Evolutionary conservation across 2,113 vertebrate species (phyloP).

Genomic region (Microcebus griseorufus): DNA sequence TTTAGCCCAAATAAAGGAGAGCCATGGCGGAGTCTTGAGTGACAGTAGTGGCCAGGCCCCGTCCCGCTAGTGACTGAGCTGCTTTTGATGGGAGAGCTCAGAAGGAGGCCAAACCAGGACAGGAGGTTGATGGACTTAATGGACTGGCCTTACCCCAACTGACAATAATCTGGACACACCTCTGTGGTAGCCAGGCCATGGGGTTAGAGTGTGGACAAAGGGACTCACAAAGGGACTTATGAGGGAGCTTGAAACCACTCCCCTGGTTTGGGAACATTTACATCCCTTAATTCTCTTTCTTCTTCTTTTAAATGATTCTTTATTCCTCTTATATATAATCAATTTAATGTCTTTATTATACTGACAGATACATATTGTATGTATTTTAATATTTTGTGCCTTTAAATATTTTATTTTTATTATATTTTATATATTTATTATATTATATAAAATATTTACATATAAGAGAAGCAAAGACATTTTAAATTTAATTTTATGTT

Average conservation of each 20-base stretch:
- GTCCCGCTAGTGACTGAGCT: no score
- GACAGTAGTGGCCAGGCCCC: no score
- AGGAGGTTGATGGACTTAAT: no score
- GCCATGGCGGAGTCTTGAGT: accelerated
- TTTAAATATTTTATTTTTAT: neutral
- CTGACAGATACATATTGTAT: no score
- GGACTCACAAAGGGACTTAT: neutral
- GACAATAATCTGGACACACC: accelerated
- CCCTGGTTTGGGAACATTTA: neutral
- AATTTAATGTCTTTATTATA: slow-evolving; percentile 34
- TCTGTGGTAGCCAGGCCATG: neutral
- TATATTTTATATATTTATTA: neutral
- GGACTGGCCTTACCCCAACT: neutral
- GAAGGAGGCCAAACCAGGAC: no score
- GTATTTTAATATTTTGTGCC: no score
- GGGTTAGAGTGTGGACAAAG: neutral
- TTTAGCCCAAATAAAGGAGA: neutral
- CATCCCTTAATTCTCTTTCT: neutral
- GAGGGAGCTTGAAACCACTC: neutral
- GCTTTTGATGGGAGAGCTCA: no score
- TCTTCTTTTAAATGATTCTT: neutral
- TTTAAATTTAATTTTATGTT: neutral
- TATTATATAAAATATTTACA: neutral
- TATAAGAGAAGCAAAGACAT: neutral
- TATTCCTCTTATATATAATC: neutral